Percentiles rank a stretch among this genome's conserved stretches.
These are phyloP conservation scores for Silurus aristotelis DNA, from an alignment of 2,797 vertebrate species.

Conservation along the genomic window DNA sequence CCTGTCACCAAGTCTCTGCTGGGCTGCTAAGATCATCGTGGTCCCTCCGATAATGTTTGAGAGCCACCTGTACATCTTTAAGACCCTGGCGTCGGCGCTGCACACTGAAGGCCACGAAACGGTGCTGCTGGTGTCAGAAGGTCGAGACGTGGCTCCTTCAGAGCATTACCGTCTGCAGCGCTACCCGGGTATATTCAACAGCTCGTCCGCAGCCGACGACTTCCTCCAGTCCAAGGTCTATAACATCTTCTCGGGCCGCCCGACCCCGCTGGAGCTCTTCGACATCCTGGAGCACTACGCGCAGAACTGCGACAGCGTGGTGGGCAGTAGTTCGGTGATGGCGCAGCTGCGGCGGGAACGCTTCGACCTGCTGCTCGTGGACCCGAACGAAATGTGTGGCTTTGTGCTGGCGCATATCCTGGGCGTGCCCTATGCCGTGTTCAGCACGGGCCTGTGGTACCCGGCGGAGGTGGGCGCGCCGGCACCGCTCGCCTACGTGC, in stretches of 20 bases:
- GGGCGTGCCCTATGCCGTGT: constrained; percentile 90
- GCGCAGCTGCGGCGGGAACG: constrained; percentile 82
- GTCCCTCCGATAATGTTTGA: constrained; percentile 99
- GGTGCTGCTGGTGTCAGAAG: constrained; percentile 92
- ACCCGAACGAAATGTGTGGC: constrained; percentile 99
- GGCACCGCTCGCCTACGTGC: constrained; percentile 93
- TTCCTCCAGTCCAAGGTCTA: constrained; percentile 96
- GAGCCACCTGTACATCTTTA: constrained; percentile 99
- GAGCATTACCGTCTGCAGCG: constrained; percentile 88
- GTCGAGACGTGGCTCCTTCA: constrained; percentile 87
- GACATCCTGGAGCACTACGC: constrained; percentile 97
- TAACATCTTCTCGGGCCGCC: constrained; percentile 94
- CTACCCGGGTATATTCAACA: constrained; percentile 97
- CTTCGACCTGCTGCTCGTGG: constrained; percentile 94
- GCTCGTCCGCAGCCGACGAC: constrained; percentile 88
- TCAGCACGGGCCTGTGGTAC: constrained; percentile 98
- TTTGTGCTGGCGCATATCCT: constrained; percentile 95
- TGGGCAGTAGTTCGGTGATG: constrained; percentile 86
- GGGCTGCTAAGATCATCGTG: constrained; percentile 92
- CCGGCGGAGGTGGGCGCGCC: constrained; percentile 96
- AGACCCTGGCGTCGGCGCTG: constrained; percentile 90
- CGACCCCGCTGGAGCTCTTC: constrained; percentile 91
- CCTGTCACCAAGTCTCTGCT: constrained; percentile 72
- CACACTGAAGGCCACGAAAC: constrained; percentile 89
- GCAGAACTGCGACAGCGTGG: constrained; percentile 93